phyloP scores from a whole-genome alignment of 2,113 vertebrate species.

The Dipodomys spectabilis region DNA sequence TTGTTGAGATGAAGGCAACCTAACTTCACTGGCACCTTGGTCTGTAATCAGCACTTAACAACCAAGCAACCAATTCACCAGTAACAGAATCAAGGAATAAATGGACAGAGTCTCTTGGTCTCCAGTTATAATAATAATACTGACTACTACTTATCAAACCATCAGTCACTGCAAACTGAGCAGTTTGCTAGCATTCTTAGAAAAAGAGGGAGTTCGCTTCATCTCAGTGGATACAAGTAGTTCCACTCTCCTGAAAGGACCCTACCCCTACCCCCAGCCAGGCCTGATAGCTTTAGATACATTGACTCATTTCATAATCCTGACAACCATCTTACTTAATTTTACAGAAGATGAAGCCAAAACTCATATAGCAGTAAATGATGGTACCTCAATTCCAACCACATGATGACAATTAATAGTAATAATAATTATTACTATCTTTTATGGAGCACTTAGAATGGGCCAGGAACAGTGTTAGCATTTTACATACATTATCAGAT shows the following conservation, averaged over 20 bases:
- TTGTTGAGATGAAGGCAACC: background rate
- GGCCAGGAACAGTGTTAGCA: background rate
- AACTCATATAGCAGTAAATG: conserved; percentile 16
- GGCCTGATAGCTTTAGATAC: conserved; percentile 17
- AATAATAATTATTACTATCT: conserved; percentile 32
- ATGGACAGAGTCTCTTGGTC: conserved; percentile 5
- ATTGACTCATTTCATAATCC: conserved; percentile 51
- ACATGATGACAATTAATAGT: conserved; percentile 1
- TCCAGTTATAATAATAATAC: conserved; percentile 50
- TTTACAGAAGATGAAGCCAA: conserved; percentile 28
- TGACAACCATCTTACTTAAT: conserved; percentile 2
- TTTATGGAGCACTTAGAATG: conserved; percentile 39
- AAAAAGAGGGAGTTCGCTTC: conserved; percentile 26
- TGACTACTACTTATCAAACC: conserved; percentile 5
- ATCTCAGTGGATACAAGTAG: conserved; percentile 41
- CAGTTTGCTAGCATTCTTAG: background rate
- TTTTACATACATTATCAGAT: conserved; percentile 17
- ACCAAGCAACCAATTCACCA: conserved; percentile 33
- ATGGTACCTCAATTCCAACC: conserved; percentile 39
- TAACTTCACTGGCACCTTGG: conserved; percentile 1
- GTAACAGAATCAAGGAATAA: conserved; percentile 49
- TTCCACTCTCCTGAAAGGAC: conserved; percentile 24
- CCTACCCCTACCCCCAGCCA: background rate
- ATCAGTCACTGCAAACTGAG: background rate
- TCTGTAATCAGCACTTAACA: conserved; percentile 60